phyloP scores from a whole-genome alignment of 2,888 invertebrate genomes.

The Mesorhabditis belari region DNA sequence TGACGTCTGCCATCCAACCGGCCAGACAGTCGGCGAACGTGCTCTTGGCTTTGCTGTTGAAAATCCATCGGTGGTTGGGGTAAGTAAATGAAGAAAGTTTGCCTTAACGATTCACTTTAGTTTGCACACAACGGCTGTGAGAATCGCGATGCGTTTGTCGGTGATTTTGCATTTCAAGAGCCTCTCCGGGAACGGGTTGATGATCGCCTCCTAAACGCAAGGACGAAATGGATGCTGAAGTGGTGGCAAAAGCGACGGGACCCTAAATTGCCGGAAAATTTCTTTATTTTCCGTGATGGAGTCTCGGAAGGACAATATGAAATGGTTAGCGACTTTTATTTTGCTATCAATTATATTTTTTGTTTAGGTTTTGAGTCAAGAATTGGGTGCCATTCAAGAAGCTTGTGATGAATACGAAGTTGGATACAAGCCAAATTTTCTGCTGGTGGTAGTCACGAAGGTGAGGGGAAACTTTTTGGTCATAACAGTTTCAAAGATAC shows the following conservation, averaged over 20 bases:
- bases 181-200: neutral
- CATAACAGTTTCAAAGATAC: too few species aligned
- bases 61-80: neutral
- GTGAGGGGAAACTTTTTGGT: too few species aligned
- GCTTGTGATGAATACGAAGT: neutral
- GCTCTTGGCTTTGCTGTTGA: neutral
- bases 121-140: neutral
- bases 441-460: neutral
- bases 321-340: neutral
- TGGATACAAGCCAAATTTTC: neutral
- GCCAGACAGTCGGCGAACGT: neutral
- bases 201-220: neutral
- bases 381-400: neutral
- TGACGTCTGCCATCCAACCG: neutral
- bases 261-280: neutral
- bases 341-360: neutral
- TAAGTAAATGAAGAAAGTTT: neutral
- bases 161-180: neutral
- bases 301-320: neutral
- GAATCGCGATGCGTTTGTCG: neutral
- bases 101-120: neutral
- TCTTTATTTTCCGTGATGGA: neutral
- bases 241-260: neutral
- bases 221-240: neutral
- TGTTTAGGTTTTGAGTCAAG: neutral